phyloP scores from a whole-genome alignment of 2,113 vertebrate genomes.

The Nibea coibor region DNA sequence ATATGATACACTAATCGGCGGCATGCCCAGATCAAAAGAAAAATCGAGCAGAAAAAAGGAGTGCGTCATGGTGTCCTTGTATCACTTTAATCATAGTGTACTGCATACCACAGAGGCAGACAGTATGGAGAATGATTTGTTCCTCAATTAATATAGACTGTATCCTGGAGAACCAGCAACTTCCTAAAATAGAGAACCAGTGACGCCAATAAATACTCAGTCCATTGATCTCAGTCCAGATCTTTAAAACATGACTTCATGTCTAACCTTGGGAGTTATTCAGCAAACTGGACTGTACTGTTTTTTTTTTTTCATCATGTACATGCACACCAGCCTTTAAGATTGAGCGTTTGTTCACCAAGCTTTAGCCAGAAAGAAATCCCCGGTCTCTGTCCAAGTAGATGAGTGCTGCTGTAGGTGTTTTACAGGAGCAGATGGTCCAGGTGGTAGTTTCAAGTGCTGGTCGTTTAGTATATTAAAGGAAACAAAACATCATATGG shows the following conservation, averaged over 20 bases:
- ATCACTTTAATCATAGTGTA: conserved; percentile 43
- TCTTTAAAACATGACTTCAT: background rate
- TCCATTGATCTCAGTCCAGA: too few relatives aligned
- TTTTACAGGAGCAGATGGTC: conserved; percentile 69
- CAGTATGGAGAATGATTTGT: conserved; percentile 14
- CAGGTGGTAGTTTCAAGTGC: conserved; percentile 48
- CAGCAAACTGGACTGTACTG: background rate
- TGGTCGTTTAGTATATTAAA: conserved; percentile 43
- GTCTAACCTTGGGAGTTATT: background rate
- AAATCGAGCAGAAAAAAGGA: conserved; percentile 46
- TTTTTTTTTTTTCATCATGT: background rate
- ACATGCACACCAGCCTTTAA: background rate
- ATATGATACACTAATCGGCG: conserved; percentile 9
- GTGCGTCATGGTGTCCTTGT: conserved; percentile 51
- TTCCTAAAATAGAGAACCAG: background rate
- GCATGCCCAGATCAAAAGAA: conserved; percentile 53
- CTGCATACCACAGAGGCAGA: conserved; percentile 59
- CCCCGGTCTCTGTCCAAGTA: conserved; percentile 18
- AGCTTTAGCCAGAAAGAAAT: conserved; percentile 8
- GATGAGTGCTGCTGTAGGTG: conserved; percentile 16
- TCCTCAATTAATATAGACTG: conserved; percentile 28
- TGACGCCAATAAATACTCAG: background rate
- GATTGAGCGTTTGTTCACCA: background rate
- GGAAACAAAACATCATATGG: conserved; percentile 47
- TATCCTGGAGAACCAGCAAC: background rate